Conservation (phyloP, 2,888 invertebrate species). For the Orthosia cruda region DNA sequence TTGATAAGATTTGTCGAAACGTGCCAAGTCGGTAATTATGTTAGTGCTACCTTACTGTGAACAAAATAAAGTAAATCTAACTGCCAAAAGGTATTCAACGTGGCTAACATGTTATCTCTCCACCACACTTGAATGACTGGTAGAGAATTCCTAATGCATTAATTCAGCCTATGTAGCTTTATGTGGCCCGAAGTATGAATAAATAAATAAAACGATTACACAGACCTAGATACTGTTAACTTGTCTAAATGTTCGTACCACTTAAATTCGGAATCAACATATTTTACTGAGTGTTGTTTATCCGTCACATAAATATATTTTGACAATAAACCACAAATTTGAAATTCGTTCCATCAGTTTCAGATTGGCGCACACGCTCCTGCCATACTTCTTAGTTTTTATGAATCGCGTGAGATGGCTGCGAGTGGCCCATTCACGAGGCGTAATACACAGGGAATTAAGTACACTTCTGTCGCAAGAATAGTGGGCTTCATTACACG, state of each 20-base stretch:
- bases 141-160: too few relatives aligned
- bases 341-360: constrained; percentile 67
- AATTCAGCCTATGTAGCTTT: too few relatives aligned
- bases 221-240: not conserved
- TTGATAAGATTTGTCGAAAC: not conserved
- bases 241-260: not conserved
- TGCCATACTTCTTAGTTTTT: constrained; percentile 75
- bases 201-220: too few relatives aligned
- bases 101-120: too few relatives aligned
- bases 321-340: constrained; percentile 55
- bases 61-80: not conserved
- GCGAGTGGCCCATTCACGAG: constrained; percentile 73
- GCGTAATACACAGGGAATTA: constrained; percentile 83
- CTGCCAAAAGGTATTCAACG: too few relatives aligned
- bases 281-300: not conserved
- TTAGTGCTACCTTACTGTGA: not conserved
- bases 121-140: too few relatives aligned
- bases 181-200: too few relatives aligned
- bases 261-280: not conserved
- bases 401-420: constrained; percentile 74
- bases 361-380: constrained; percentile 55
- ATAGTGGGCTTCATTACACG: constrained; percentile 89
- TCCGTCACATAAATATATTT: constrained; percentile 19
- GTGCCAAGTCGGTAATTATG: not conserved
- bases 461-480: constrained; percentile 87